Conservation (phyloP, 2,113 vertebrate genomes). For the Kobus ellipsiprymnus region DNA sequence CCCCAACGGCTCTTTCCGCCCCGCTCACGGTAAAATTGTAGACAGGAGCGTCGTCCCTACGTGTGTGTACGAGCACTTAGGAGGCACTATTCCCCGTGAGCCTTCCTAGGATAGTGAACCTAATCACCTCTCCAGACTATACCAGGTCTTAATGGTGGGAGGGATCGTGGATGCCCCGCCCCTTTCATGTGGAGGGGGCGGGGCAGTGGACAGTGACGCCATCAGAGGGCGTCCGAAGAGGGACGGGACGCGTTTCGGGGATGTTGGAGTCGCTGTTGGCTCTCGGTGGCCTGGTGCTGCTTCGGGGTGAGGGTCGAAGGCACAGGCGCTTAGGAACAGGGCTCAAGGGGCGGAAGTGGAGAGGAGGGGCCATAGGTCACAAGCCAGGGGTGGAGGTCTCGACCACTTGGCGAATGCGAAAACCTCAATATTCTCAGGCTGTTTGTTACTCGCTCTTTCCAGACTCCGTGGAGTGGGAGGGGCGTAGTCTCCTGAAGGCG, state of each 20-base stretch:
- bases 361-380: neutral
- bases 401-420: neutral
- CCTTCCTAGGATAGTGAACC: neutral
- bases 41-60: too few species aligned
- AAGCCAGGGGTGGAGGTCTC: neutral
- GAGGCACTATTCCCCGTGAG: neutral
- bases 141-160: neutral
- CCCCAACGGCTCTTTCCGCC: neutral
- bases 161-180: neutral
- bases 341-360: neutral
- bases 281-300: neutral
- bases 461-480: constrained; percentile 82
- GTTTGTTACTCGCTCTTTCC: neutral
- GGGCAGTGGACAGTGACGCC: neutral
- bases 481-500: constrained; percentile 83
- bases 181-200: neutral
- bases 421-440: neutral
- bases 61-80: neutral
- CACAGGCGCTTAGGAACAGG: neutral
- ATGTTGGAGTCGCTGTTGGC: constrained; percentile 49
- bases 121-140: neutral
- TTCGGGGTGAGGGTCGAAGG: constrained; percentile 9
- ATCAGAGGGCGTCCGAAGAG: constrained; percentile 46
- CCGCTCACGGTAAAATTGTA: neutral
- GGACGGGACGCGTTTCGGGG: fast-evolving